Conservation (phyloP, 2,888 invertebrate species). For the Ctena decussata region DNA sequence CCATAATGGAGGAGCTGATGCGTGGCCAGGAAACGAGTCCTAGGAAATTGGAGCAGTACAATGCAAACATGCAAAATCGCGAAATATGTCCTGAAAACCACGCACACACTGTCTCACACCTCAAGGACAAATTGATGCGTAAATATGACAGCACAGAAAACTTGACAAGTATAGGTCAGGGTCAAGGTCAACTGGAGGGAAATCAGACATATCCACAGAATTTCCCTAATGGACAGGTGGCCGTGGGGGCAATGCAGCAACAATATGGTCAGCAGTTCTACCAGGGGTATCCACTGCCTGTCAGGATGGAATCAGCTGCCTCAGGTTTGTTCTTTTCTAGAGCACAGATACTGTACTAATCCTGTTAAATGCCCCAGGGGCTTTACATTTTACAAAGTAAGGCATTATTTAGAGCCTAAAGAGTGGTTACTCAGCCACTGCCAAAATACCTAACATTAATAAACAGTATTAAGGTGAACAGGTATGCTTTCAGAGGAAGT, state of each 20-base stretch:
- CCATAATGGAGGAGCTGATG: neutral
- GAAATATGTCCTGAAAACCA: conserved; percentile 2
- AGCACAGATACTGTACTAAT: no score
- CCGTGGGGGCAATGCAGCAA: neutral
- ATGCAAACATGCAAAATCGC: neutral
- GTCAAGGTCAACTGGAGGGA: neutral
- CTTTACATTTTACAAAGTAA: no score
- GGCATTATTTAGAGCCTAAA: no score
- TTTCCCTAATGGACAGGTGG: conserved; percentile 27
- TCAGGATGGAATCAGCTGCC: neutral
- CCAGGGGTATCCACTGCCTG: neutral
- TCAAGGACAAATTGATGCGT: conserved; percentile 80
- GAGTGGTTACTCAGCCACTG: no score
- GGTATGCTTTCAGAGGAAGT: no score
- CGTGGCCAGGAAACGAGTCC: conserved; percentile 12
- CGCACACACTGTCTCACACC: conserved; percentile 51
- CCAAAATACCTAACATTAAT: no score
- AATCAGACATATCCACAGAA: conserved; percentile 48
- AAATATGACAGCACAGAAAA: conserved; percentile 80
- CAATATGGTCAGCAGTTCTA: neutral
- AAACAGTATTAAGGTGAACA: no score
- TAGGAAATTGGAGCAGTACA: neutral
- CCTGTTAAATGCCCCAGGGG: no score
- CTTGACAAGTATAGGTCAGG: neutral
- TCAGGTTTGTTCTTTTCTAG: neutral